Evolutionary conservation across 2,113 vertebrate species (phyloP).

Genomic region (Pyrgilauda ruficollis): DNA sequence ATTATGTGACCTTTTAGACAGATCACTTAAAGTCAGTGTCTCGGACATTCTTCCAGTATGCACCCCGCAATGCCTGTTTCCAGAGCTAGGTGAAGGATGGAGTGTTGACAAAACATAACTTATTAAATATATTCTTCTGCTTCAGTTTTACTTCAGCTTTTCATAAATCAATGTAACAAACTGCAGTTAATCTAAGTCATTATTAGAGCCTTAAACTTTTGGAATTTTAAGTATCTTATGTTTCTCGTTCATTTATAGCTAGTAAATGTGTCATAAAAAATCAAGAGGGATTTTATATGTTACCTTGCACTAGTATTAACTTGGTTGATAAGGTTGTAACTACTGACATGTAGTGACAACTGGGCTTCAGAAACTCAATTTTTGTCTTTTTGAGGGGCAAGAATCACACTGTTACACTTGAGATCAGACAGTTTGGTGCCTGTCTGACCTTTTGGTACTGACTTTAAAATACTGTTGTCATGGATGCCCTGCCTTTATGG

Average conservation of each 20-base stretch:
- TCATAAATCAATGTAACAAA: slow-evolving; percentile 4
- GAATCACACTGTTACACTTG: background rate
- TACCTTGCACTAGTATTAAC: background rate
- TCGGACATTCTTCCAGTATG: background rate
- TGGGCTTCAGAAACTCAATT: background rate
- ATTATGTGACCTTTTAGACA: slow-evolving; percentile 17
- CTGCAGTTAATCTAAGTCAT: background rate
- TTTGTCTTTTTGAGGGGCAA: background rate
- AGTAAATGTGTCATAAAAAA: slow-evolving; percentile 30
- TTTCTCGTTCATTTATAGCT: background rate
- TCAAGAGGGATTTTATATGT: slow-evolving; percentile 5
- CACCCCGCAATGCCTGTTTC: background rate
- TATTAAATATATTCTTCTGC: background rate
- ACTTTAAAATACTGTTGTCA: background rate
- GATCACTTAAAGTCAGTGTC: slow-evolving; percentile 6
- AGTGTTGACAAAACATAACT: background rate
- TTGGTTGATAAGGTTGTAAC: background rate
- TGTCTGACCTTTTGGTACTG: background rate
- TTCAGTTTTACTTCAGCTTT: background rate
- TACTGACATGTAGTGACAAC: background rate
- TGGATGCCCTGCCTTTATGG: background rate
- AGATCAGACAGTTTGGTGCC: background rate
- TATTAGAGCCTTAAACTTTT: slow-evolving; percentile 2
- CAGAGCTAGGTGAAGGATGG: background rate
- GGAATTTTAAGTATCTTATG: background rate